Percentiles rank a stretch among this genome's conserved stretches.
These are phyloP conservation scores for Sebastes flavidus DNA, from an alignment of 2,797 vertebrate genomes.

Conservation along the genomic window DNA sequence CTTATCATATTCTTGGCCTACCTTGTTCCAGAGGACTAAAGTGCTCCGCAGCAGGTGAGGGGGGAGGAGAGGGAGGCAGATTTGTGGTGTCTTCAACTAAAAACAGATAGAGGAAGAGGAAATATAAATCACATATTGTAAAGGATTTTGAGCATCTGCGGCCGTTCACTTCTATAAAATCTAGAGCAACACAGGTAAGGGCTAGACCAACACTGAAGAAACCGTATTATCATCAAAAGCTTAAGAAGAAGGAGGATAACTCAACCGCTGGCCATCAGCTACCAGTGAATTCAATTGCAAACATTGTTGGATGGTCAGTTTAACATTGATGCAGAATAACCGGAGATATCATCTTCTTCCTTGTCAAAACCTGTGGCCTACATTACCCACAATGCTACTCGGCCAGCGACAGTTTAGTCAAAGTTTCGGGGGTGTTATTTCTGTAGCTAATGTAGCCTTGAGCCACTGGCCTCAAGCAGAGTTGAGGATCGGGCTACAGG, in stretches of 20 bases:
- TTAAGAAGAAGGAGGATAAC: neutral
- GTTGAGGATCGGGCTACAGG: neutral
- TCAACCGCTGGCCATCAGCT: neutral
- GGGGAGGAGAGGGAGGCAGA: slow-evolving; percentile 96
- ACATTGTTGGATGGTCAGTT: neutral
- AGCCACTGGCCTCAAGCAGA: neutral
- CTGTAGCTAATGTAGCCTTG: neutral
- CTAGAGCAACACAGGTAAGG: neutral
- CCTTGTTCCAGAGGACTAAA: slow-evolving; percentile 93
- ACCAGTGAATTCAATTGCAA: neutral
- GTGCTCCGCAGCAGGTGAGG: slow-evolving; percentile 94
- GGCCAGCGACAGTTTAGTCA: too few species aligned
- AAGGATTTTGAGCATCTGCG: neutral
- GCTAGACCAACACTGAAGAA: neutral
- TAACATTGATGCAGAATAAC: neutral
- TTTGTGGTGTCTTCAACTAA: slow-evolving; percentile 92
- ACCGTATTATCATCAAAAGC: neutral
- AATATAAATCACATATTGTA: neutral
- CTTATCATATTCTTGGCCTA: slow-evolving; percentile 67
- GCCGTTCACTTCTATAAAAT: neutral
- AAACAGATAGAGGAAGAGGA: slow-evolving; percentile 1
- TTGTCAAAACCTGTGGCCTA: too few species aligned
- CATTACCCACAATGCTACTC: too few species aligned
- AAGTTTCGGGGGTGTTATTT: too few species aligned
- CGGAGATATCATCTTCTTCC: too few species aligned